phyloP scores from a whole-genome alignment of 1,140 invertebrate genomes.

The Pachyrhynchus sulphureomaculatus region DNA sequence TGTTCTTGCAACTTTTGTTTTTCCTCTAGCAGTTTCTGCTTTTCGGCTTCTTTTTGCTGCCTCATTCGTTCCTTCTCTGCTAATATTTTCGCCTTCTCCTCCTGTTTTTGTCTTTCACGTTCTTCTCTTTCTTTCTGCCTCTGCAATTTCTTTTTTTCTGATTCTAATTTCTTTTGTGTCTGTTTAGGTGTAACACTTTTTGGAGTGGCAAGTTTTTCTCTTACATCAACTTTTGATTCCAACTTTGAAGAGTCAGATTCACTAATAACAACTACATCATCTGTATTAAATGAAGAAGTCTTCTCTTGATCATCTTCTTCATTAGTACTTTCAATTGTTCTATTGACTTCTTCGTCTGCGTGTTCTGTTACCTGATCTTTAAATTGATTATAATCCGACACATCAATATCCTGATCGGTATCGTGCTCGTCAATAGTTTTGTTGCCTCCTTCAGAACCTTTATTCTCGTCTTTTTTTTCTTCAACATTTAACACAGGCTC shows the following conservation, averaged over 20 bases:
- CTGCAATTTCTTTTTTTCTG: constrained; percentile 47
- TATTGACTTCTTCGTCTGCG: too few relatives aligned
- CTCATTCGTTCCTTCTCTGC: constrained; percentile 62
- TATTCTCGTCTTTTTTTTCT: too few relatives aligned
- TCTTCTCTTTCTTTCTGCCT: constrained; percentile 57
- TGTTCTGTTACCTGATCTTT: too few relatives aligned
- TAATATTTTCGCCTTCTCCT: constrained; percentile 50
- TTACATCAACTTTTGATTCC: constrained; percentile 3
- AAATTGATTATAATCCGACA: too few relatives aligned
- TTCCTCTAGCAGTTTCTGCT: constrained; percentile 32
- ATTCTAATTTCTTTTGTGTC: constrained; percentile 51
- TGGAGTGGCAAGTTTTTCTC: constrained; percentile 30
- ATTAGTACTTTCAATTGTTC: not conserved
- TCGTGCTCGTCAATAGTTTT: too few relatives aligned
- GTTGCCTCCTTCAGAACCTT: too few relatives aligned
- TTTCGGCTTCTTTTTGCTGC: constrained; percentile 51
- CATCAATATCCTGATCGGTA: too few relatives aligned
- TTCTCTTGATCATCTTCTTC: not conserved
- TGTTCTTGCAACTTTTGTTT: constrained; percentile 54
- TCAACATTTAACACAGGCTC: too few relatives aligned
- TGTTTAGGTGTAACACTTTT: constrained; percentile 48
- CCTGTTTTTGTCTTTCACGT: constrained; percentile 53
- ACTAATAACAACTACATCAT: not conserved
- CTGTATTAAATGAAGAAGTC: not conserved
- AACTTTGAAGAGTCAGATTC: not conserved